phyloP scores from a whole-genome alignment of 2,113 vertebrate genomes.

The Vidua chalybeata region DNA sequence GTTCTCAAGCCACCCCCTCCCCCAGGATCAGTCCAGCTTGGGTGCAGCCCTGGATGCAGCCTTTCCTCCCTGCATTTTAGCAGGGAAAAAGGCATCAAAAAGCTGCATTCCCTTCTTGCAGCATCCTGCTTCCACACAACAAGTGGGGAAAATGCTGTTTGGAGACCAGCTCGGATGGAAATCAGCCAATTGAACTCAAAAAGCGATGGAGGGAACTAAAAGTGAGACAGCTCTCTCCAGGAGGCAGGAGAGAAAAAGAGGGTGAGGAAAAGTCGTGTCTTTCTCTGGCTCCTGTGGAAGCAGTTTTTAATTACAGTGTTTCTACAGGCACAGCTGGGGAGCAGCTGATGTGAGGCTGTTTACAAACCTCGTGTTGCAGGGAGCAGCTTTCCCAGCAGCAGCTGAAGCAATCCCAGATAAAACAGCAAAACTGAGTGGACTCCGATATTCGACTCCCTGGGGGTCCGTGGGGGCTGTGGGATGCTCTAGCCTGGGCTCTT shows the following conservation, averaged over 20 bases:
- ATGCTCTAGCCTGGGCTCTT: not conserved
- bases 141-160: not conserved
- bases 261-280: fast-evolving
- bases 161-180: not conserved
- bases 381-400: not conserved
- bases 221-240: fast-evolving
- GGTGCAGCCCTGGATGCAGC: not conserved
- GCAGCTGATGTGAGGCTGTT: not conserved
- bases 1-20: not conserved
- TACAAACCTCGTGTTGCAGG: not conserved
- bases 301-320: not conserved
- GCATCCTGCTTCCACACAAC: not conserved
- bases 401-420: not conserved
- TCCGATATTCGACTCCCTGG: fast-evolving
- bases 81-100: not conserved
- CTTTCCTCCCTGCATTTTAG: not conserved
- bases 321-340: not conserved
- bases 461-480: not conserved
- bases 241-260: not conserved
- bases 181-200: not conserved
- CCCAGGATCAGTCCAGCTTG: not conserved
- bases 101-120: not conserved
- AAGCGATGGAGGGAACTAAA: not conserved
- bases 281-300: not conserved
- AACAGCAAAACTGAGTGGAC: not conserved